These are phyloP conservation scores for Pharmacophagus antenor DNA, from an alignment of 2,888 invertebrate species.

Conservation along the genomic window DNA sequence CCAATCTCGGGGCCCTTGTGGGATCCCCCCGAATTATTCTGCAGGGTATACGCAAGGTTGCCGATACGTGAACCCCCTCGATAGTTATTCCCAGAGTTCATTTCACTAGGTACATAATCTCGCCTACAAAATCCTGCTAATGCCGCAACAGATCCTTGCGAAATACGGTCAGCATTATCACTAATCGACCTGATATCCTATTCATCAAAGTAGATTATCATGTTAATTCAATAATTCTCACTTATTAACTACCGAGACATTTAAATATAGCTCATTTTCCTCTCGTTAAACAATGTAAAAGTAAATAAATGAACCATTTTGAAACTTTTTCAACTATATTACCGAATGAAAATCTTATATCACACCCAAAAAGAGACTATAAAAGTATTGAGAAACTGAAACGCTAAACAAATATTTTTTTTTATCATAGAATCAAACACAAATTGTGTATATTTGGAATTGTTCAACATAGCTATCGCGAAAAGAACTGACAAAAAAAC, in stretches of 20 bases:
- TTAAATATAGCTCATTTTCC: not conserved
- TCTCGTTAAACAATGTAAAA: no score
- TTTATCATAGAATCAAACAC: no score
- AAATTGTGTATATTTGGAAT: no score
- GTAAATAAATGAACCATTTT: no score
- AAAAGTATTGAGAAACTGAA: no score
- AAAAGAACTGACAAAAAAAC: no score
- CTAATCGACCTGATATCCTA: slow-evolving; percentile 2
- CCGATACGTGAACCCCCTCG: slow-evolving; percentile 34
- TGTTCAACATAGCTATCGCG: no score
- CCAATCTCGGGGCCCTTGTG: slow-evolving; percentile 27
- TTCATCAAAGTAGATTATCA: slow-evolving; percentile 2
- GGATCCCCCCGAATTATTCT: slow-evolving; percentile 32
- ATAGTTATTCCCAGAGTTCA: slow-evolving; percentile 35
- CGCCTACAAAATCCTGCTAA: slow-evolving; percentile 37
- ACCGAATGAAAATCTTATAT: no score
- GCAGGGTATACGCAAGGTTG: slow-evolving; percentile 32
- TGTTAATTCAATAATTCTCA: not conserved
- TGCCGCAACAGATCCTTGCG: slow-evolving; percentile 36
- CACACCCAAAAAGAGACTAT: no score
- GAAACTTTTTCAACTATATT: slow-evolving; percentile 1
- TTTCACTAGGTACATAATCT: slow-evolving; percentile 34
- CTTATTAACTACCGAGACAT: not conserved
- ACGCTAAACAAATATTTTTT: no score
- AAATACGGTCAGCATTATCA: slow-evolving; percentile 34